These are phyloP conservation scores for Bergia sp. DNA, from an alignment of 92 coral and sea anemone species.

Conservation along the genomic window DNA sequence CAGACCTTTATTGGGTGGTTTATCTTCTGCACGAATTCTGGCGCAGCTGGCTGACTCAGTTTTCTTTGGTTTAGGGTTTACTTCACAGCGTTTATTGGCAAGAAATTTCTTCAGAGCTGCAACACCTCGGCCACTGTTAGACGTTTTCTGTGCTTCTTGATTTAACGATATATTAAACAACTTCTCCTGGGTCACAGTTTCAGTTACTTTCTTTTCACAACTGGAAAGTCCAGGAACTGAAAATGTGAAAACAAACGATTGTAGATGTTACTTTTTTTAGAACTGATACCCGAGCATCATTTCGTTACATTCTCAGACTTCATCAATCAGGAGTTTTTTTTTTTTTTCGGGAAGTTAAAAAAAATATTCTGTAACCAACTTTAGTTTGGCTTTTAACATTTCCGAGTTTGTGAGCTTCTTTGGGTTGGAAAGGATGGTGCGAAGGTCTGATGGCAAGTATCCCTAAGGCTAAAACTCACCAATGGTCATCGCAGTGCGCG, in stretches of 20 bases:
- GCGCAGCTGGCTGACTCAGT: not conserved
- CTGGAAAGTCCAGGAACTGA: not conserved
- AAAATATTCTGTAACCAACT: too few relatives aligned
- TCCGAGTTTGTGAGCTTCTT: too few relatives aligned
- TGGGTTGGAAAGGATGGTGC: too few relatives aligned
- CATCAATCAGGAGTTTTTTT: too few relatives aligned
- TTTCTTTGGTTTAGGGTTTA: not conserved
- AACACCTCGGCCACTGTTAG: conserved; percentile 16
- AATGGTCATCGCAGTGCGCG: too few relatives aligned
- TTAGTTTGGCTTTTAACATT: too few relatives aligned
- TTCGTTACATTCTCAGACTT: too few relatives aligned
- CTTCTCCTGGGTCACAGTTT: not conserved
- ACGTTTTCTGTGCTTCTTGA: not conserved
- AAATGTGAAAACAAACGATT: not conserved
- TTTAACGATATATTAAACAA: not conserved
- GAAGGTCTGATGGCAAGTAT: too few relatives aligned
- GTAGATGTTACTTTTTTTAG: too few relatives aligned
- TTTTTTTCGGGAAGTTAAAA: too few relatives aligned
- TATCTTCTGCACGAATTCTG: not conserved
- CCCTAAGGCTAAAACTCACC: too few relatives aligned
- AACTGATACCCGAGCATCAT: too few relatives aligned
- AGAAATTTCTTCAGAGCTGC: conserved; percentile 24
- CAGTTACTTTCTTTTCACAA: not conserved
- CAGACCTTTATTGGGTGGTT: not conserved
- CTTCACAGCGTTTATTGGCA: conserved; percentile 17